Percentiles rank a stretch among this genome's conserved stretches.
Conservation (phyloP, 2,888 invertebrate genomes). For the Drosophila prostipennis region DNA sequence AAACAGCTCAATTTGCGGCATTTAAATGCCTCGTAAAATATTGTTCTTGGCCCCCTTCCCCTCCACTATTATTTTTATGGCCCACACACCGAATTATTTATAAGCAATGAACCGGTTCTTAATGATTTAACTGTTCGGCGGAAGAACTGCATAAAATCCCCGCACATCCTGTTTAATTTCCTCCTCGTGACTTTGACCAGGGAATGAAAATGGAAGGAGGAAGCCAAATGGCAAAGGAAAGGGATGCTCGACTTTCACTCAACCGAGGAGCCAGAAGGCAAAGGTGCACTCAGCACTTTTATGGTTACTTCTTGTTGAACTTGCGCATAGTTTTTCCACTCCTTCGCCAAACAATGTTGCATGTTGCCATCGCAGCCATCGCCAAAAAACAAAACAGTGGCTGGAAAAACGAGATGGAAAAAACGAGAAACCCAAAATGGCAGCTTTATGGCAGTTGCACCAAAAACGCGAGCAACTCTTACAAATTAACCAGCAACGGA, state of each 20-base stretch:
- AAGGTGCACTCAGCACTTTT: conserved; percentile 56
- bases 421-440: conserved; percentile 14
- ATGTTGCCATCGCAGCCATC: conserved; percentile 59
- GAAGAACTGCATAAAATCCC: conserved; percentile 54
- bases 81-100: conserved; percentile 45
- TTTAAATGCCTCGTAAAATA: conserved; percentile 51
- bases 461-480: conserved; percentile 35
- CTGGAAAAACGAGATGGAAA: background rate
- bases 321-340: conserved; percentile 33
- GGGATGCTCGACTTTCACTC: conserved; percentile 36
- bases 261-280: conserved; percentile 18
- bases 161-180: conserved; percentile 68
- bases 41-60: no score
- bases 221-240: background rate
- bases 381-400: conserved; percentile 23
- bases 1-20: conserved; percentile 34
- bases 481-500: conserved; percentile 67
- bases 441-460: conserved; percentile 50
- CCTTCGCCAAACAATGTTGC: conserved; percentile 55
- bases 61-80: conserved; percentile 29
- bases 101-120: conserved; percentile 35
- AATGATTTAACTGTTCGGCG: conserved; percentile 64
- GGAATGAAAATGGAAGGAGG: conserved; percentile 1
- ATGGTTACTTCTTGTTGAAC: conserved; percentile 50
- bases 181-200: conserved; percentile 60